These are phyloP conservation scores for Henricia sp. DNA, from an alignment of 53 echinoderm and acorn worm genomes.

Conservation along the genomic window DNA sequence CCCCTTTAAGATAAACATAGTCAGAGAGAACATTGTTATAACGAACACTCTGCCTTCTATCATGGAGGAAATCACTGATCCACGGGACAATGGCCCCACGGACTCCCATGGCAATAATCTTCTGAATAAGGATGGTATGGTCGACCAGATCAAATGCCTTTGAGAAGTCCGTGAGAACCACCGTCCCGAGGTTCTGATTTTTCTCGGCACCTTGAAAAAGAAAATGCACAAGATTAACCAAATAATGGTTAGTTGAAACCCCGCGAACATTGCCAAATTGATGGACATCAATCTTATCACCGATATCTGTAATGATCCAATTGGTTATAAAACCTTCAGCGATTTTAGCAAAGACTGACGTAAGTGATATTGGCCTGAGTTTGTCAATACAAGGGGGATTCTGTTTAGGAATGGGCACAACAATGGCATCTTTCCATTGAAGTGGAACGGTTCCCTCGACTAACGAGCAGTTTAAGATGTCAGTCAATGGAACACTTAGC, in stretches of 20 bases:
- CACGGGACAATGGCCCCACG: background rate
- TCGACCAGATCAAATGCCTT: background rate
- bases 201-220: conserved; percentile 15
- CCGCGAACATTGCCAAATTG: conserved; percentile 14
- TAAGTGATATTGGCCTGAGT: no score
- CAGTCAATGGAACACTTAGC: background rate
- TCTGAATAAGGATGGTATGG: conserved; percentile 3
- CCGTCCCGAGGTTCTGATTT: conserved; percentile 1
- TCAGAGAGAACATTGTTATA: no score
- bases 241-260: conserved; percentile 13
- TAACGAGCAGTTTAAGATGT: background rate
- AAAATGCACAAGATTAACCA: background rate
- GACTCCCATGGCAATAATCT: background rate
- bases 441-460: conserved; percentile 4
- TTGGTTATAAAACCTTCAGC: background rate
- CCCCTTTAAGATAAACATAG: no score
- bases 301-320: background rate
- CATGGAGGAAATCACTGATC: background rate
- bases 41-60: background rate
- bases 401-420: conserved; percentile 4
- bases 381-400: background rate
- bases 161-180: no score
- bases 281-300: background rate
- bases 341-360: no score
- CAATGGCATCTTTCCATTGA: conserved; percentile 4